Percentiles rank a stretch among this genome's conserved stretches.
phyloP scores from a whole-genome alignment of 2,113 vertebrate genomes.

The Corynorhinus townsendii region DNA sequence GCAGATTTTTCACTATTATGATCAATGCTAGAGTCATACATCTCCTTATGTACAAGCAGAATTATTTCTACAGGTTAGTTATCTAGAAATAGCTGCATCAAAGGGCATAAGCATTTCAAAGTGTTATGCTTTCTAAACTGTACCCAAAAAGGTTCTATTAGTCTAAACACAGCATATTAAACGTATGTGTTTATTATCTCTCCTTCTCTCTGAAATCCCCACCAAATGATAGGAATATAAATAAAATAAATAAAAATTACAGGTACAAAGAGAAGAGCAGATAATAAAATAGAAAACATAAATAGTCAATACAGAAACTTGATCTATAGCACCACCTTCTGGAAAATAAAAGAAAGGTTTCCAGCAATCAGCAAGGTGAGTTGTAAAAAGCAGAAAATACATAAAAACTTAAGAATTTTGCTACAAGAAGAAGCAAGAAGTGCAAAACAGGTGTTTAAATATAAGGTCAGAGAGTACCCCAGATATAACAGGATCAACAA shows the following conservation, averaged over 20 bases:
- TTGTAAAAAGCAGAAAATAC: not conserved
- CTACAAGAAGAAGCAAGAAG: not conserved
- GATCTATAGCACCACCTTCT: not conserved
- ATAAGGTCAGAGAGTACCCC: not conserved
- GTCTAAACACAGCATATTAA: not conserved
- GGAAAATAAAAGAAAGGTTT: not conserved
- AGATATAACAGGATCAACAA: not conserved
- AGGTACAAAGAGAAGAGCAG: not conserved
- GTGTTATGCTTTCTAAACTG: not conserved
- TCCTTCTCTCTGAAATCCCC: not conserved
- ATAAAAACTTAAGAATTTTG: not conserved
- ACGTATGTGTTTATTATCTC: not conserved
- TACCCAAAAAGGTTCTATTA: not conserved
- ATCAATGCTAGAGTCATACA: not conserved
- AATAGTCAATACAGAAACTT: not conserved
- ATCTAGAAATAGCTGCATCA: not conserved
- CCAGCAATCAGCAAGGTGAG: not conserved
- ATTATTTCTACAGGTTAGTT: not conserved
- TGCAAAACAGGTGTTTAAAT: not conserved
- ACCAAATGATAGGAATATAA: not conserved
- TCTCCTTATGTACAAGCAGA: not conserved
- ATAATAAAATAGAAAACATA: not conserved
- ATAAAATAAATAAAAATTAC: not conserved
- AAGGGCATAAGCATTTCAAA: not conserved
- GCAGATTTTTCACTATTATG: not conserved